Evolutionary conservation across 2,888 invertebrate genomes (phyloP).

Genomic region (Rambutsinella grinnellia): DNA sequence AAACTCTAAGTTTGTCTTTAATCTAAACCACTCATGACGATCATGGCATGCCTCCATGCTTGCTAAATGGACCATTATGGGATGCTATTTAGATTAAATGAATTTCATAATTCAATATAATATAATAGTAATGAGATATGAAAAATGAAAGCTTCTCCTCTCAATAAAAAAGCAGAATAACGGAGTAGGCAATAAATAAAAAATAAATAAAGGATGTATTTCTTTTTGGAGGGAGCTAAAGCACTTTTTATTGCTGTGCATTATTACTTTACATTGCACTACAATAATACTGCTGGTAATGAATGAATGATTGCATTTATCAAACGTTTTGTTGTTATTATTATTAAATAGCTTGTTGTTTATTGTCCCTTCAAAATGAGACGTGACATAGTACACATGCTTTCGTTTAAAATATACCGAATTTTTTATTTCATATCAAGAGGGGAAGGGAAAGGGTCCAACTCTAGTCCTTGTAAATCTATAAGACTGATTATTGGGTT

Average conservation of each 20-base stretch:
- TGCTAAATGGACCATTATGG: conserved; percentile 56
- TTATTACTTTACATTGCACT: too few relatives aligned
- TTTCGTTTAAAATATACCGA: too few relatives aligned
- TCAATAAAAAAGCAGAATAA: conserved; percentile 26
- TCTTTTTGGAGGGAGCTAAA: conserved; percentile 24
- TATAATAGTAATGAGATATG: conserved; percentile 22
- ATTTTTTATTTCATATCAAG: too few relatives aligned
- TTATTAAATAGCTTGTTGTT: conserved; percentile 5
- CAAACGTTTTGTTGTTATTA: conserved; percentile 33
- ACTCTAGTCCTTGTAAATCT: too few relatives aligned
- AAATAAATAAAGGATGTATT: conserved; percentile 11
- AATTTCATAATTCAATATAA: conserved; percentile 21
- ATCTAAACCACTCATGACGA: too few relatives aligned
- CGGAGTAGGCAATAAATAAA: background rate
- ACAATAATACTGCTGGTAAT: conserved; percentile 35
- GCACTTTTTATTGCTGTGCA: too few relatives aligned
- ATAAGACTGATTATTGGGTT: too few relatives aligned
- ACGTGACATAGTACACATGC: conserved; percentile 23
- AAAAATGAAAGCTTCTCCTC: conserved; percentile 1
- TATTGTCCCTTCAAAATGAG: conserved; percentile 39
- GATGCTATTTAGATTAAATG: conserved; percentile 32
- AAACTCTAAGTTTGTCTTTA: too few relatives aligned
- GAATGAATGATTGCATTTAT: conserved; percentile 40
- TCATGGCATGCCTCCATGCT: conserved; percentile 21
- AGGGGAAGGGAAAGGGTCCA: too few relatives aligned